phyloP scores from a whole-genome alignment of 2,888 invertebrate species.

The Dinocampus coccinellae region DNA sequence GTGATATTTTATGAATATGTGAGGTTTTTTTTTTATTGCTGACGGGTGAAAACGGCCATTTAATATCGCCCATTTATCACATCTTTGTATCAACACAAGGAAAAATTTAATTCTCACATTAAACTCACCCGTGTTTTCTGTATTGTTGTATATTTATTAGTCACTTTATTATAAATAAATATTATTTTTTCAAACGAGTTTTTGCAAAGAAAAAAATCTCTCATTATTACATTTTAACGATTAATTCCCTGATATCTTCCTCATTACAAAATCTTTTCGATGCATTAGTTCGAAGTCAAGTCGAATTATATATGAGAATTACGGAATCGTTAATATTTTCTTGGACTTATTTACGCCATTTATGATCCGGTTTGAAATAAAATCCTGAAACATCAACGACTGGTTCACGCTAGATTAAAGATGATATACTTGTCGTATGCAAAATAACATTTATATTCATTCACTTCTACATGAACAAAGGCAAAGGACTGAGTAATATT shows the following conservation, averaged over 20 bases:
- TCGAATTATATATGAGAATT: not conserved
- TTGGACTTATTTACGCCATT: constrained; percentile 14
- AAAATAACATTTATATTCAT: not conserved
- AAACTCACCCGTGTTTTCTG: not conserved
- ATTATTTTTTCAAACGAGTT: not conserved
- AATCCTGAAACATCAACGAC: not conserved
- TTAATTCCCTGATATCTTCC: not conserved
- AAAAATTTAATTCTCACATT: not conserved
- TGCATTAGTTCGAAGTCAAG: not conserved
- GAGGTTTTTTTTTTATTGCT: no score
- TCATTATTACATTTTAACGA: not conserved
- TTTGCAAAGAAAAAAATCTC: not conserved
- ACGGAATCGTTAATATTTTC: constrained; percentile 15
- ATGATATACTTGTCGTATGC: constrained; percentile 6
- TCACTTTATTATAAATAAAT: not conserved
- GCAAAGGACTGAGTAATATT: not conserved
- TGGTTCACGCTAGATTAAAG: not conserved
- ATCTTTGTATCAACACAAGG: not conserved
- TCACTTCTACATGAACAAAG: not conserved
- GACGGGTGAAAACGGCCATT: no score
- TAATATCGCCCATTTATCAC: no score
- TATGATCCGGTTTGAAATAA: constrained; percentile 12
- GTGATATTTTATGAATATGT: no score
- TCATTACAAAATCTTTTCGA: not conserved
- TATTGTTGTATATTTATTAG: not conserved